Base-by-base conservation (phyloP, 2,888 invertebrate genomes). In the Flexamia atlantica region DNA sequence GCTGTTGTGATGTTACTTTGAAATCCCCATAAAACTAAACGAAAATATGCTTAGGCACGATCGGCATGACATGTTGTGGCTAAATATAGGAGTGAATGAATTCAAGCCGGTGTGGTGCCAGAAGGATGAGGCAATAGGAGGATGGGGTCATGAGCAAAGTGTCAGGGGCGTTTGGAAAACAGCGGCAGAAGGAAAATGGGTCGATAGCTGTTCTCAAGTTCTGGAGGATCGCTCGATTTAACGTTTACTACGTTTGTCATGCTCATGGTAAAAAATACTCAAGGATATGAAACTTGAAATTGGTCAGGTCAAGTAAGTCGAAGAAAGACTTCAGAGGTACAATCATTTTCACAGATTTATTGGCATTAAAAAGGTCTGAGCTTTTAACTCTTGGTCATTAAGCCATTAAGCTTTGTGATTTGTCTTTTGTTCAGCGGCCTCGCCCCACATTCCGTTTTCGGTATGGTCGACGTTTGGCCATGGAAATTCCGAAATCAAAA, bases 31-130 rank as follows among this genome's bases (percentile, higher is more conserved):
- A 36, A 36, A 36, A 36, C 36, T 9, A 7, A 46, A 46, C 12
- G 12, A 4, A 46, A 46, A 46, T 64, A 64, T 64, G 64, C 64
- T 14, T 2, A 64, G 64, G 28, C 64, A 64, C 28, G 64, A 64
- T 14, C 64, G 14, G 5, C 28, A 64, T 64, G 64, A 64, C 64
- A 64, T 14, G 64, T 64, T 4, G 53, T 5, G 53, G 10, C 64
- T 64, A 64, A 64, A 64, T 64, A 64, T 64, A 64, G 64, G 64
- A 25, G 30, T 64, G 64, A 64, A 64, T 64, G 64, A 64, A 64
- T 28, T 30, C 64, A 5, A 60, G 30, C 64, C 64, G 28, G 64
- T 64, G 23, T 1, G 12, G 25, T 14, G n/a, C 64, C 7, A 30
- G 14, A 30, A 17, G 28, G 53, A 53, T 64, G 64, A 64, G 30